Conservation (phyloP, 2,797 vertebrate species). For the Propithecus deckenii region DNA sequence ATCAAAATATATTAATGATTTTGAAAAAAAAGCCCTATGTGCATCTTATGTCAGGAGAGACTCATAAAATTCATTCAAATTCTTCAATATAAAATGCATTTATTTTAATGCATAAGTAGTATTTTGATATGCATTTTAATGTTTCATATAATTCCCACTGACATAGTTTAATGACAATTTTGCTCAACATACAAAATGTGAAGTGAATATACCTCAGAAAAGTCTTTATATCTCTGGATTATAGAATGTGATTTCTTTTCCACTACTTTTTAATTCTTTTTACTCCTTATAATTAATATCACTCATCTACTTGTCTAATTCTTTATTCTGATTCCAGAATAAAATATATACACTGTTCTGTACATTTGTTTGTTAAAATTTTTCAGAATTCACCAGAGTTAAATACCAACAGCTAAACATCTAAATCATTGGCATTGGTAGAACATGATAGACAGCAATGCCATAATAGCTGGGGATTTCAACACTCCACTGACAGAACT, state of each 20-base stretch:
- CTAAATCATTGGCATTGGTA: background rate
- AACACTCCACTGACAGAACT: too few species aligned
- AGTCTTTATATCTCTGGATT: background rate
- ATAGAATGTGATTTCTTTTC: background rate
- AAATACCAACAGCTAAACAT: background rate
- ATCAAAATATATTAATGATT: background rate
- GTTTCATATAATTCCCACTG: background rate
- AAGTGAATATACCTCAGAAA: background rate
- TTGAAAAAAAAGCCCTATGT: background rate
- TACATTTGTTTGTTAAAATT: background rate
- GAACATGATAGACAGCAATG: background rate
- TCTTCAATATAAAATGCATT: background rate
- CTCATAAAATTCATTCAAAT: background rate
- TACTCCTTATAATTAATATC: background rate
- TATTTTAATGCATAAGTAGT: background rate
- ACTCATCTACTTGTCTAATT: background rate
- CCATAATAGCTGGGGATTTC: too few species aligned
- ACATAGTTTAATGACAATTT: background rate
- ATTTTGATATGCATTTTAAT: background rate
- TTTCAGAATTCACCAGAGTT: background rate
- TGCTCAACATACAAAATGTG: background rate
- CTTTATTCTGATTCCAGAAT: background rate
- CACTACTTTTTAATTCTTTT: background rate
- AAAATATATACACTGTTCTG: background rate
- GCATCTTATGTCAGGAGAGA: background rate